These are phyloP conservation scores for Penaeus monodon DNA, from an alignment of 2,888 invertebrate genomes.

Conservation along the genomic window DNA sequence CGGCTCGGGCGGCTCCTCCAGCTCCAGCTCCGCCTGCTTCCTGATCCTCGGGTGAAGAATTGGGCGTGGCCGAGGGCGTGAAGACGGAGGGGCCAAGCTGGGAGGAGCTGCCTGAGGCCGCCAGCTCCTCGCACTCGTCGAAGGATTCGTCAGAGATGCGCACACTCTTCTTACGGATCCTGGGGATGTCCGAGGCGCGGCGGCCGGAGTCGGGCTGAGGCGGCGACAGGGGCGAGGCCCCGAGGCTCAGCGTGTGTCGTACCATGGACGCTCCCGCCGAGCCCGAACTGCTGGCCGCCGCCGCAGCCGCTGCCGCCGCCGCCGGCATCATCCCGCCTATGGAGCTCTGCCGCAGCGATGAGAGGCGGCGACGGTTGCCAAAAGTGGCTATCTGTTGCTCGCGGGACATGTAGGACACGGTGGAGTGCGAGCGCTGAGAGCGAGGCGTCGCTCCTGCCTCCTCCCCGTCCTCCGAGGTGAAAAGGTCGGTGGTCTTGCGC, in stretches of 20 bases:
- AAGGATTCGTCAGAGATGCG: conserved; percentile 65
- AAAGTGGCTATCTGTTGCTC: conserved; percentile 60
- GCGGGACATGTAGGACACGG: conserved; percentile 62
- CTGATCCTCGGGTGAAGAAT: conserved; percentile 55
- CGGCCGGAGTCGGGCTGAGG: conserved; percentile 53
- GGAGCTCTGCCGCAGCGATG: conserved; percentile 62
- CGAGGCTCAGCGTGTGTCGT: conserved; percentile 46
- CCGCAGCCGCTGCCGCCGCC: conserved; percentile 15
- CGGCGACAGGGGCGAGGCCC: conserved; percentile 62
- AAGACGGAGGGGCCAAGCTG: conserved; percentile 19
- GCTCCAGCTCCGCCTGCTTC: conserved; percentile 30
- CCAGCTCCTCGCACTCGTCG: conserved; percentile 63
- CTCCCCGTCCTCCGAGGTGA: conserved; percentile 64
- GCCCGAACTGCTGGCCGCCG: conserved; percentile 21
- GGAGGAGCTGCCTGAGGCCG: conserved; percentile 27
- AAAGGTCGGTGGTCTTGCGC: conserved; percentile 61
- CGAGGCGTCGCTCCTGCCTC: conserved; percentile 54
- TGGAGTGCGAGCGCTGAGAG: conserved; percentile 64
- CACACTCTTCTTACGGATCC: conserved; percentile 63
- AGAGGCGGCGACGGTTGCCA: conserved; percentile 58
- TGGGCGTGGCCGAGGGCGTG: conserved; percentile 47
- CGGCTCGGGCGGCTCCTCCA: conserved; percentile 22
- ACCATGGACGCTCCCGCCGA: conserved; percentile 44
- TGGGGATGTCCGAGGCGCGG: conserved; percentile 58
- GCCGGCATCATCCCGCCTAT: conserved; percentile 48